Evolutionary conservation across 2,888 invertebrate species (phyloP).

Genomic region (Brachycybe producta): DNA sequence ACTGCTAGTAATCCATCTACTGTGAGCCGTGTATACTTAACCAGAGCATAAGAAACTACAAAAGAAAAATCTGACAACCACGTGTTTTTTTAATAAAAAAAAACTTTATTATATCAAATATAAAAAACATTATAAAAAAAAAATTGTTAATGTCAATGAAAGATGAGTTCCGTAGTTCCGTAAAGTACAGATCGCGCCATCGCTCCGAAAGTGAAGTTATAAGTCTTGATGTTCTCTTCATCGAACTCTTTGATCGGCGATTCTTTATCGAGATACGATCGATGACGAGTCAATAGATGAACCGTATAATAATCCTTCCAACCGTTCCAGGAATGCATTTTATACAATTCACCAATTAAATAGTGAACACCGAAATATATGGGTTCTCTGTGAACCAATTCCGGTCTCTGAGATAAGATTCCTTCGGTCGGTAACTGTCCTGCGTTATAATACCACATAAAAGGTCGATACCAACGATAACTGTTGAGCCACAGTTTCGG

Average conservation of each 20-base stretch:
- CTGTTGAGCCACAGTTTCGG: conserved; percentile 31
- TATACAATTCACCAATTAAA: conserved; percentile 29
- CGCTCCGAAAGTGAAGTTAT: conserved; percentile 28
- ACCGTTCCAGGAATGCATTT: conserved; percentile 23
- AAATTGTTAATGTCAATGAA: too few species aligned
- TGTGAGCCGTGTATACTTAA: too few species aligned
- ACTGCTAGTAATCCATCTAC: too few species aligned
- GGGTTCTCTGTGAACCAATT: conserved; percentile 31
- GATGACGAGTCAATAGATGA: conserved; percentile 33
- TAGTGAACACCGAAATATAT: conserved; percentile 33
- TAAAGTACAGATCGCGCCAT: conserved; percentile 24
- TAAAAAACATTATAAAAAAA: neutral
- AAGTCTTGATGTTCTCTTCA: conserved; percentile 22
- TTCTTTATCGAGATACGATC: conserved; percentile 23
- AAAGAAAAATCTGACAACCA: too few species aligned
- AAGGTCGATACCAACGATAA: conserved; percentile 29
- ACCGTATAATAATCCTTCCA: conserved; percentile 30
- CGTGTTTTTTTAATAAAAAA: too few species aligned
- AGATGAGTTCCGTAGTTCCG: neutral
- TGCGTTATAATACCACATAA: conserved; percentile 34
- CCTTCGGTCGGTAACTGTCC: conserved; percentile 33
- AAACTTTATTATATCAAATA: too few species aligned
- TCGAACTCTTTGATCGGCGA: conserved; percentile 23
- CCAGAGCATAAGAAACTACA: too few species aligned
- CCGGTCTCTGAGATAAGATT: conserved; percentile 29